Percentiles rank a stretch among this genome's conserved stretches.
Conservation (phyloP, 2,888 invertebrate genomes). For the Drosophila falleni region DNA sequence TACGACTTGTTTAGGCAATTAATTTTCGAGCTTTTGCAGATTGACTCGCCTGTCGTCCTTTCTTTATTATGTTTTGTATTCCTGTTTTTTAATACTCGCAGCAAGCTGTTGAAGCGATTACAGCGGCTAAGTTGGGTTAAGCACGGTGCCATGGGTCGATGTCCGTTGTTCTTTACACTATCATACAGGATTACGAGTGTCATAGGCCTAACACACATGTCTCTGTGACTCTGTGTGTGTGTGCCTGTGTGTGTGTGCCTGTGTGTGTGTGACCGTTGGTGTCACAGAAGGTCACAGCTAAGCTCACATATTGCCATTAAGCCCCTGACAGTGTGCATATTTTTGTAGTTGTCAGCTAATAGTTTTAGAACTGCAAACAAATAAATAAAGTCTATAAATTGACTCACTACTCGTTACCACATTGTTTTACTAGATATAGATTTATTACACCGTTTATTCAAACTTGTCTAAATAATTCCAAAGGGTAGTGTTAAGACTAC, state of each 20-base stretch:
- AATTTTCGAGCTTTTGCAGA: slow-evolving; percentile 62
- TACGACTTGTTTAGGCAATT: slow-evolving; percentile 64
- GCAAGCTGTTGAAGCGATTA: slow-evolving; percentile 54
- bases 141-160: slow-evolving; percentile 37
- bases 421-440: no score
- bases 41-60: slow-evolving; percentile 47
- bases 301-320: slow-evolving; percentile 38
- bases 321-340: slow-evolving; percentile 11
- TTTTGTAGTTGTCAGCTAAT: slow-evolving; percentile 34
- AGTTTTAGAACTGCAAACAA: slow-evolving; percentile 32
- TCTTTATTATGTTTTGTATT: not conserved
- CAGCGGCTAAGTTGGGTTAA: slow-evolving; percentile 54
- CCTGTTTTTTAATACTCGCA: slow-evolving; percentile 11
- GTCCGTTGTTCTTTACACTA: slow-evolving; percentile 48
- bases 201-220: slow-evolving; percentile 30
- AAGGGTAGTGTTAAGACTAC: no score
- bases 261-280: slow-evolving; percentile 31
- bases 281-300: slow-evolving; percentile 45
- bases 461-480: no score
- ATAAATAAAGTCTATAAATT: slow-evolving; percentile 15
- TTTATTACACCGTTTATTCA: no score
- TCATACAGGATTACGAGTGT: slow-evolving; percentile 53
- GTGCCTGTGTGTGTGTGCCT: not conserved
- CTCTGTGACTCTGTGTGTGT: no score
- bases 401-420: slow-evolving; percentile 4